A percentile compares a stretch with the other conserved stretches of the same genome.
Evolutionary conservation across 1,140 invertebrate species (phyloP).

Genomic region (Mizuhopecten yessoensis): DNA sequence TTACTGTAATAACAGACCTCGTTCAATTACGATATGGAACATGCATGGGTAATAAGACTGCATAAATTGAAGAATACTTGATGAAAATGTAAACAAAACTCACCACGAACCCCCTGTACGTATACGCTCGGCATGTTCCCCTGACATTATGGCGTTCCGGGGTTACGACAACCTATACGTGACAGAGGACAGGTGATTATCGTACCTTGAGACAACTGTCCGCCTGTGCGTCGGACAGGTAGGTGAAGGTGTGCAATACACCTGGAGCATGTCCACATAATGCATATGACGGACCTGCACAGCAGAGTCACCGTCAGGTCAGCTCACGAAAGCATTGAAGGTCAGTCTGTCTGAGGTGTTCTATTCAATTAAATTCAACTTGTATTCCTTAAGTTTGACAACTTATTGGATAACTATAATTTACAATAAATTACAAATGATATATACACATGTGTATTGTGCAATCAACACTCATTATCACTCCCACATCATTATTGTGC

Average conservation of each 20-base stretch:
- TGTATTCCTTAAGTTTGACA: too few species aligned
- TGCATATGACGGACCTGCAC: neutral
- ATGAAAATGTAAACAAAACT: slow-evolving; percentile 16
- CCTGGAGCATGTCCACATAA: too few species aligned
- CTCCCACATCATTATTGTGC: too few species aligned
- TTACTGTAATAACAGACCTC: too few species aligned
- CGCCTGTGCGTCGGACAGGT: neutral
- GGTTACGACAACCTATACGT: neutral
- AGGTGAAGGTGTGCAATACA: neutral
- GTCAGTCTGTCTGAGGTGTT: neutral
- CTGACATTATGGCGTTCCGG: neutral
- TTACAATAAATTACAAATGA: too few species aligned
- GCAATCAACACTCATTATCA: too few species aligned
- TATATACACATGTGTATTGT: too few species aligned
- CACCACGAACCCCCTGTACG: neutral
- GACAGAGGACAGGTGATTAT: neutral
- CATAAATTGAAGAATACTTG: too few species aligned
- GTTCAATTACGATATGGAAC: too few species aligned
- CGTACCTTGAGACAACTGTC: neutral
- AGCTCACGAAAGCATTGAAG: neutral
- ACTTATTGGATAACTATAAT: too few species aligned
- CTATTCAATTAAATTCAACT: too few species aligned
- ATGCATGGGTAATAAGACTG: too few species aligned
- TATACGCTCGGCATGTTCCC: neutral
- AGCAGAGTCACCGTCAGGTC: neutral